Evolutionary conservation across 1,140 invertebrate genomes (phyloP), one percentile per base, ranked within the genome.

Genomic region (Acromyrmex heyeri): DNA sequence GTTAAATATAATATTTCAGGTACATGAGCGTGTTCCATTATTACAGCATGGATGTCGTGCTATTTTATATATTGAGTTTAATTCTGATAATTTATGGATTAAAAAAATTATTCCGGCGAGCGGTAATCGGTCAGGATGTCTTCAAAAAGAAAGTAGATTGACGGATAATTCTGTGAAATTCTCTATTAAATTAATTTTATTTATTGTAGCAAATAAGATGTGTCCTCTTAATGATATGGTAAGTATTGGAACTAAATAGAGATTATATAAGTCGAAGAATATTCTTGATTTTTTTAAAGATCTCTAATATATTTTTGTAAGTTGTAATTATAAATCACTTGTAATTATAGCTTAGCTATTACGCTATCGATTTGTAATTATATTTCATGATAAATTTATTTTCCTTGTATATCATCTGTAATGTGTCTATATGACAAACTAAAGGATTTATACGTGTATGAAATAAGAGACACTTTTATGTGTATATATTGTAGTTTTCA

Each of bases 21-120:
- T 86, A 93, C 64, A 94, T 95, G 92, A 89, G 90, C 50, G 78
- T 93, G 44, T 44, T 93, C 53, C 94, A 92, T 55, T 95, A 95
- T 65, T 95, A 95, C 82, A 94, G 93, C 3, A 73, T 95, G 6
- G 94, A 95, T 64, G 94, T 95, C 12, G 90, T 87, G 7, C 72
- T 78, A 2, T 94, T 94, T 87, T 95, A 94, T 30, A 38, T 85
- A 27, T 27, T 81, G 6, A 77, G 73, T 44, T 72, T 88, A 2
- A 16, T 89, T 7, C 4, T 83, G 2, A 44, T 90, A 24, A 75
- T 91, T 21, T 93, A 90, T 57, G 92, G 90, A 59, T 21, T 89
- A 1, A 91, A 87, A 75, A 92, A 91, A 18, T 65, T 92, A 4
- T 88, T 88, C 44, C 91, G 90, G 90, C 83, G 79, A 57, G 79